Percentiles rank a stretch among this genome's conserved stretches.
Conservation (phyloP, 1,140 invertebrate genomes). For the Proales similis region DNA sequence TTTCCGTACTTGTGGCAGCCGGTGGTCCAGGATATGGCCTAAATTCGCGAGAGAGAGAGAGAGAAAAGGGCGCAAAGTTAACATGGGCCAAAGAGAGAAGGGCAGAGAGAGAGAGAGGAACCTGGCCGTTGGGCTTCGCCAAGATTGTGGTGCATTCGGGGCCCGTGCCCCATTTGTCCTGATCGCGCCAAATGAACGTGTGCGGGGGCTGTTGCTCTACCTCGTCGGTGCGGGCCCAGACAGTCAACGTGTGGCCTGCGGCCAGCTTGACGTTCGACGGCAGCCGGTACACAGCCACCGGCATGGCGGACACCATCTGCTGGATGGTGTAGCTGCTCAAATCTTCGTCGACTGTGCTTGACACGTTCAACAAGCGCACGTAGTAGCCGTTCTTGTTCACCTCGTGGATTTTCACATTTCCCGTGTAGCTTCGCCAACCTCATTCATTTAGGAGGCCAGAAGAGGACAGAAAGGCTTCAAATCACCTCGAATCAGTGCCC, state of each 20-base stretch:
- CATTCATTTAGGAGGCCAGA: no score
- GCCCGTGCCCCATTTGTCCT: conserved; percentile 50
- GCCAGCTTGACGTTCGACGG: conserved; percentile 46
- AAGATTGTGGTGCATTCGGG: conserved; percentile 52
- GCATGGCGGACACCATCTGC: conserved; percentile 50
- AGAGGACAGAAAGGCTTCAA: no score
- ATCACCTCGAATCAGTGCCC: conserved; percentile 20
- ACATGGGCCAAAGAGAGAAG: no score
- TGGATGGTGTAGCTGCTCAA: conserved; percentile 50
- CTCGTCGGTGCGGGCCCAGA: conserved; percentile 48
- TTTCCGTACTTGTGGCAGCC: conserved; percentile 37
- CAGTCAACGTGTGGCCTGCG: conserved; percentile 45
- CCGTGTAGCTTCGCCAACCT: conserved; percentile 8
- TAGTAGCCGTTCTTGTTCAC: conserved; percentile 37
- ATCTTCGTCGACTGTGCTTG: conserved; percentile 44
- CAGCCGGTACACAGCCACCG: conserved; percentile 50
- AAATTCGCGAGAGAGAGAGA: no score
- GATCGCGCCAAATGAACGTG: conserved; percentile 51
- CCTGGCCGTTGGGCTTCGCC: conserved; percentile 36
- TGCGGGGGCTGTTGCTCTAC: conserved; percentile 47
- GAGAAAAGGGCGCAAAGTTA: no score
- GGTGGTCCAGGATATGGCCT: conserved; percentile 36
- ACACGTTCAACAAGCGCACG: conserved; percentile 33
- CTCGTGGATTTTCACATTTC: conserved; percentile 37
- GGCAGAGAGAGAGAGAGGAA: no score